Evolutionary conservation across 2,113 vertebrate genomes (phyloP).

Genomic region (Heterotilapia buettikoferi): DNA sequence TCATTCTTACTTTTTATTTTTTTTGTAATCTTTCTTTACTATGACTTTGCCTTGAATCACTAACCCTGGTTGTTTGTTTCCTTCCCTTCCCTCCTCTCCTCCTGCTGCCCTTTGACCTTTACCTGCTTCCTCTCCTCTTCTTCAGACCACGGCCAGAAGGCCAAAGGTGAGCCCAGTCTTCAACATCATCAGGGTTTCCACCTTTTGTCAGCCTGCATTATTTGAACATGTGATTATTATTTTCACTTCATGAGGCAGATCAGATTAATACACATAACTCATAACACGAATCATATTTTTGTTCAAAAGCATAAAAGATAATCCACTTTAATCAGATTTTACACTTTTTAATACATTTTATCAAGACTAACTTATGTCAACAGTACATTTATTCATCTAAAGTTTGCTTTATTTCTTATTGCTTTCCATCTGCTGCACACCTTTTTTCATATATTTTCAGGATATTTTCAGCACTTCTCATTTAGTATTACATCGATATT

Average conservation of each 20-base stretch:
- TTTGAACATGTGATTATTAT: background rate
- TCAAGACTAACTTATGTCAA: background rate
- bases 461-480: background rate
- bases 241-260: background rate
- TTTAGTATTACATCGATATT: background rate
- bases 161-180: slow-evolving; percentile 83
- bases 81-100: slow-evolving; percentile 13
- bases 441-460: background rate
- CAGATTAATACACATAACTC: background rate
- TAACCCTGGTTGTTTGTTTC: slow-evolving; percentile 61
- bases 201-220: background rate
- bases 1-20: background rate
- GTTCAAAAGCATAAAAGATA: background rate
- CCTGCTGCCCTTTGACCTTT: slow-evolving; percentile 9
- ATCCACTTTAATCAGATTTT: background rate
- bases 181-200: background rate
- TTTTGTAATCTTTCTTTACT: slow-evolving; percentile 2
- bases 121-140: slow-evolving; percentile 57
- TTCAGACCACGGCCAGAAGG: slow-evolving; percentile 84
- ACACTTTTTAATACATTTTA: background rate
- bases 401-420: background rate
- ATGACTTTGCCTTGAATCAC: slow-evolving; percentile 20
- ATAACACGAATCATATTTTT: background rate
- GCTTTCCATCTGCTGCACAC: background rate
- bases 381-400: background rate